phyloP scores from a whole-genome alignment of 2,888 invertebrate species.

The Drymonia ruficornis region DNA sequence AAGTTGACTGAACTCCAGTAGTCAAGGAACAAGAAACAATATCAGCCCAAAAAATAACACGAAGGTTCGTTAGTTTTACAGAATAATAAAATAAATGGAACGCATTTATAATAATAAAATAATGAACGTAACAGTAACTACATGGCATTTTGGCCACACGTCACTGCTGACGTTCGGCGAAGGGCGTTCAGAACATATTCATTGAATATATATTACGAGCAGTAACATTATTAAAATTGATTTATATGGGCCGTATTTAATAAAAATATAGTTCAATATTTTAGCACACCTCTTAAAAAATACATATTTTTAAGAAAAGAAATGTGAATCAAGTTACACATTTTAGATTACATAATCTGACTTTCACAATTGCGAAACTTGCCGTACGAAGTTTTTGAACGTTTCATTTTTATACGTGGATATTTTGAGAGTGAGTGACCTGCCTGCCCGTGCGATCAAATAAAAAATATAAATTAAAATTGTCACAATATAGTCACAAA shows the following conservation, averaged over 20 bases:
- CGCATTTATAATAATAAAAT: not conserved
- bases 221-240: too few species aligned
- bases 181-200: constrained; percentile 46
- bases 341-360: not conserved
- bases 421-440: constrained; percentile 8
- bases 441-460: not conserved
- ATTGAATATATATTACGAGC: too few species aligned
- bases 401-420: constrained; percentile 32
- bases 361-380: constrained; percentile 5
- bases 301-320: too few species aligned
- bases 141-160: constrained; percentile 53
- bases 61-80: too few species aligned
- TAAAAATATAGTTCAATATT: too few species aligned
- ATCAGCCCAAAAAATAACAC: too few species aligned
- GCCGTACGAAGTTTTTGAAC: constrained; percentile 21
- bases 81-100: not conserved
- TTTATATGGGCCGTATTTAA: too few species aligned
- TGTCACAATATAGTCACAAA: constrained; percentile 45
- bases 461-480: constrained; percentile 42
- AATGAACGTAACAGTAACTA: constrained; percentile 53
- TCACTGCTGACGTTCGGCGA: constrained; percentile 66
- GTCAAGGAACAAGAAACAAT: too few species aligned
- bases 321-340: not conserved
- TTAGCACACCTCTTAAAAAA: too few species aligned
- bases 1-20: too few species aligned